Conservation (phyloP, 2,888 invertebrate species). For the Nezara viridula region DNA sequence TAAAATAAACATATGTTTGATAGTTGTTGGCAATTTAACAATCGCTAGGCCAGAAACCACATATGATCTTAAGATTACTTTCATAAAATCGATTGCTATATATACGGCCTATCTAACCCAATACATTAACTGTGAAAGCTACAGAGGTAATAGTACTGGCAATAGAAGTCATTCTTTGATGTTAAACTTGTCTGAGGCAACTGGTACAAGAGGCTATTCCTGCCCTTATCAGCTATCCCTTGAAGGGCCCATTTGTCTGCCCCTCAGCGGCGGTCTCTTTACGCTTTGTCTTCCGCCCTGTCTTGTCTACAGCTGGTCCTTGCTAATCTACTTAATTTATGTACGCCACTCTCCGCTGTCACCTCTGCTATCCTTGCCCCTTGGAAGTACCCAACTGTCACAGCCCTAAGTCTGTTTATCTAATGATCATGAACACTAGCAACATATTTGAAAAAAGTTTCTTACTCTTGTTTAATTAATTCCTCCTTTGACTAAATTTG, state of each 20-base stretch:
- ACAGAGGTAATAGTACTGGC: not conserved
- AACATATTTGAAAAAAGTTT: no score
- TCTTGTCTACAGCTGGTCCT: not conserved
- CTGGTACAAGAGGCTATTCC: not conserved
- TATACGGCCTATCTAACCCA: not conserved
- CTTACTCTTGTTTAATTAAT: no score
- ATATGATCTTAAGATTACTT: no score
- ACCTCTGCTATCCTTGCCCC: not conserved
- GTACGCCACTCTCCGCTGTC: not conserved
- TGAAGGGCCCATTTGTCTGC: not conserved
- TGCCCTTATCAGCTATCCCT: not conserved
- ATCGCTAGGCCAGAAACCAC: no score
- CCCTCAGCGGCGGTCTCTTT: not conserved
- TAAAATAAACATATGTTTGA: no score
- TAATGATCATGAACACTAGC: not conserved
- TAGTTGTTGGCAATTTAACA: no score
- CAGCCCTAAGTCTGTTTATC: not conserved
- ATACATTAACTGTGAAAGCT: not conserved
- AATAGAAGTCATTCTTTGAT: not conserved
- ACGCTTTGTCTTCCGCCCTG: not conserved
- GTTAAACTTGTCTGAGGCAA: not conserved
- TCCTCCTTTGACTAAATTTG: no score
- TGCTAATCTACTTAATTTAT: not conserved
- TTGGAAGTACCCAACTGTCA: not conserved
- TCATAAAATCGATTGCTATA: not conserved